These are phyloP conservation scores for Torymus aiolomorphi DNA, from an alignment of 2,888 invertebrate species.

Conservation along the genomic window DNA sequence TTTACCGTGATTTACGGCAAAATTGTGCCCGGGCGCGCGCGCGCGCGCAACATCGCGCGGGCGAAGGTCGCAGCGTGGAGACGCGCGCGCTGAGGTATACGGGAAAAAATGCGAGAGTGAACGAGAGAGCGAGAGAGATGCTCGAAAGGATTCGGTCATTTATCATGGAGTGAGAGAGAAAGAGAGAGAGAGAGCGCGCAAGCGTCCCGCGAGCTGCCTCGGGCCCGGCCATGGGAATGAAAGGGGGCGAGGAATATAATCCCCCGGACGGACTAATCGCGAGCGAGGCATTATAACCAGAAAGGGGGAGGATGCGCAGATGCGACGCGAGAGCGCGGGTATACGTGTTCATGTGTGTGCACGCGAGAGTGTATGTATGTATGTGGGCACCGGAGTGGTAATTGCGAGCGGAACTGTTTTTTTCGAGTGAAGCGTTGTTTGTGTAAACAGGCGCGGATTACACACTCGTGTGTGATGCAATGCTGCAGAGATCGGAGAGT, in stretches of 20 bases:
- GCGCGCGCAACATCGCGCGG: conserved; percentile 68
- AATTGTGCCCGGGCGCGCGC: conserved; percentile 67
- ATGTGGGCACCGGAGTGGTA: too few species aligned
- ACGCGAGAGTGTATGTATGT: not conserved
- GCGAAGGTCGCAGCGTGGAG: conserved; percentile 46
- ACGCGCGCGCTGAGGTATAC: conserved; percentile 25
- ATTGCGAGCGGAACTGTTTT: too few species aligned
- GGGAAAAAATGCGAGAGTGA: conserved; percentile 22
- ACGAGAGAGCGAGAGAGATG: conserved; percentile 54
- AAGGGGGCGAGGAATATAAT: conserved; percentile 71
- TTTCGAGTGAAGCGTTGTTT: too few species aligned
- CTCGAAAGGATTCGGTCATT: conserved; percentile 70
- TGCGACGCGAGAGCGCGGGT: not conserved
- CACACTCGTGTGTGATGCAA: too few species aligned
- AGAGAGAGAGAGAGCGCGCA: conserved; percentile 53
- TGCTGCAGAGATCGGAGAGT: too few species aligned
- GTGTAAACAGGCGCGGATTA: too few species aligned
- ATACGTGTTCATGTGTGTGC: not conserved
- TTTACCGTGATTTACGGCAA: conserved; percentile 74
- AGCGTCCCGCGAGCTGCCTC: conserved; percentile 65
- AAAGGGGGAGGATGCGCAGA: conserved; percentile 8
- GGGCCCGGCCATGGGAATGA: conserved; percentile 66
- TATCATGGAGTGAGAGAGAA: conserved; percentile 65
- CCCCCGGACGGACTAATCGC: conserved; percentile 73
- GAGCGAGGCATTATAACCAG: conserved; percentile 50